Evolutionary conservation across 2,888 invertebrate genomes (phyloP), one percentile per base, ranked within the genome.

Genomic region (Hyposoter didymator): DNA sequence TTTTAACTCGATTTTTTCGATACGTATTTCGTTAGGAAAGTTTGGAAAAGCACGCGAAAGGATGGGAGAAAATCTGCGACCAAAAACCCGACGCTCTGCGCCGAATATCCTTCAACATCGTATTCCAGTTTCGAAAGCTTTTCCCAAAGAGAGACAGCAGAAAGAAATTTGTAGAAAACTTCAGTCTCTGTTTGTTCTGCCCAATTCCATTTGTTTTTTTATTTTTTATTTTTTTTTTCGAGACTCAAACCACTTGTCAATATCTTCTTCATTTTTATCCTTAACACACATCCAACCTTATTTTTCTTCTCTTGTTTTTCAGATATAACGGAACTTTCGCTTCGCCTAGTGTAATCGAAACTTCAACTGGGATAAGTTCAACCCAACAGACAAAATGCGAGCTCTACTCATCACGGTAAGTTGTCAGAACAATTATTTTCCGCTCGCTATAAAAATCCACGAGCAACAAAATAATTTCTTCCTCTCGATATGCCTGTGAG

Each of bases 1-100:
- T 86, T 80, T 82, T 84, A 87, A 87, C 86, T 86, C 82, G 72
- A 84, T 85, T 80, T 85, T 84, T 80, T 73, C 75, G 84, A 90
- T 88, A 89, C 89, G 87, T 87, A 90, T 90, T 90, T 89, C 88
- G 89, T 90, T 90, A 88, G 88, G 82, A 88, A 78, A 90, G 89
- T 90, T 89, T 89, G 5, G 39, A 55, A 78, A 67, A 69, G 78
- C 62, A 78, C 45, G 28, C 22, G 12, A 35, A 52, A 66, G 28
- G 66, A 10, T 14, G 43, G 22, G 45, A 8, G 14, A 39, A 70
- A 35, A 72, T 67, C 45, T 47, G 72, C 19, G 75, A 59, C 12
- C 22, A 47, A 49, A 76, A 70, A 59, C 28, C 55, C 10, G 8
- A 43, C 32, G 67, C 78, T 78, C 67, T 45, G 49, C 74, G 19